These are phyloP conservation scores for Bolinopsis microptera DNA, from an alignment of 37 sponge, comb jelly and placozoan genomes.

Conservation along the genomic window DNA sequence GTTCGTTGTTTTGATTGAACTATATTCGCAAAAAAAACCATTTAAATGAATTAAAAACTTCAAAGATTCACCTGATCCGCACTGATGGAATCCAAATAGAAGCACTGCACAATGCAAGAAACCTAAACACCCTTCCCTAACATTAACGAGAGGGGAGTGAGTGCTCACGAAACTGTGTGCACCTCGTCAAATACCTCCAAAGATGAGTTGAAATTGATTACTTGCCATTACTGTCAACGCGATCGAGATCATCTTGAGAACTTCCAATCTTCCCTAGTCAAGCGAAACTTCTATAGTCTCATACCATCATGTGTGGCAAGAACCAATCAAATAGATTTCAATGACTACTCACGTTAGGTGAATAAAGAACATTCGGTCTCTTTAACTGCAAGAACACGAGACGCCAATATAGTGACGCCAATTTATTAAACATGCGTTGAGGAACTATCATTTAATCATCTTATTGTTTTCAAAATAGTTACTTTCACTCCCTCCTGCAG, in stretches of 20 bases:
- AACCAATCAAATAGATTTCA: constrained; percentile 40
- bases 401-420: background rate
- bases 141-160: too few relatives aligned
- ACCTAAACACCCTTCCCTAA: too few relatives aligned
- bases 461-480: constrained; percentile 66
- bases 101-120: too few relatives aligned
- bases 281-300: background rate
- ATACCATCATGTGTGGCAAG: background rate
- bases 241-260: too few relatives aligned
- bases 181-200: too few relatives aligned
- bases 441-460: constrained; percentile 20
- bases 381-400: background rate
- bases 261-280: background rate
- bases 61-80: too few relatives aligned
- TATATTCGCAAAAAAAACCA: too few relatives aligned
- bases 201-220: too few relatives aligned
- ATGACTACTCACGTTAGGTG: constrained; percentile 24
- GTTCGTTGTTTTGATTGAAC: too few relatives aligned
- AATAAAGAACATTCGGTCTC: background rate
- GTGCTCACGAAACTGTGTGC: too few relatives aligned
- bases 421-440: constrained; percentile 43
- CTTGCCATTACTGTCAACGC: background rate
- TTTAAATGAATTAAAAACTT: too few relatives aligned
- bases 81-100: too few relatives aligned
- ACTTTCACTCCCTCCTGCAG: constrained; percentile 34